These are phyloP conservation scores for Sarcophaga subvicina DNA, from an alignment of 2,888 invertebrate species.

Conservation along the genomic window DNA sequence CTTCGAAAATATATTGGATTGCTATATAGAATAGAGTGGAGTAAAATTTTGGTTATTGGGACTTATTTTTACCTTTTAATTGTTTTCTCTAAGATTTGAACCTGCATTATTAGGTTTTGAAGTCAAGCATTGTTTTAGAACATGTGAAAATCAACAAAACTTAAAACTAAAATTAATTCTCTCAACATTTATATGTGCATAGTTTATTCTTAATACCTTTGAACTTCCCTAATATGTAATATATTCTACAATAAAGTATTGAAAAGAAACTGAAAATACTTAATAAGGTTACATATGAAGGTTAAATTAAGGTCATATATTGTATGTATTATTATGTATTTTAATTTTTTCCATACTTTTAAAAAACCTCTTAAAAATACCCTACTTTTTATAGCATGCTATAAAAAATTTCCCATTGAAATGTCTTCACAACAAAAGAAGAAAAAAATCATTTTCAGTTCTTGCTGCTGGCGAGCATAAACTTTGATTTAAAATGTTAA, in stretches of 20 bases:
- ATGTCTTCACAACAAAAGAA: slow-evolving; percentile 16
- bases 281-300: slow-evolving; percentile 33
- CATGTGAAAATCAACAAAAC: too few species aligned
- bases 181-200: too few species aligned
- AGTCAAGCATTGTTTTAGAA: too few species aligned
- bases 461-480: slow-evolving; percentile 26
- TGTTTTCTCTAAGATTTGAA: too few species aligned
- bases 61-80: too few species aligned
- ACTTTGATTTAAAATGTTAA: not conserved
- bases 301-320: slow-evolving; percentile 59
- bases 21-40: too few species aligned
- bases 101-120: too few species aligned
- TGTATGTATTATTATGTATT: not conserved
- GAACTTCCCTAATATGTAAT: too few species aligned
- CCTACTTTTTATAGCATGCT: slow-evolving; percentile 57
- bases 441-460: not conserved
- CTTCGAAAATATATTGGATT: too few species aligned
- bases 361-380: slow-evolving; percentile 8
- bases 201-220: too few species aligned
- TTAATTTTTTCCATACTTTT: not conserved
- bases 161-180: too few species aligned
- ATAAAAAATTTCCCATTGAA: slow-evolving; percentile 49
- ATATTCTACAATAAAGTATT: not conserved
- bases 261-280: slow-evolving; percentile 40
- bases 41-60: too few species aligned